Conservation (phyloP, 2,888 invertebrate species). For the Seira sanloemensis region DNA sequence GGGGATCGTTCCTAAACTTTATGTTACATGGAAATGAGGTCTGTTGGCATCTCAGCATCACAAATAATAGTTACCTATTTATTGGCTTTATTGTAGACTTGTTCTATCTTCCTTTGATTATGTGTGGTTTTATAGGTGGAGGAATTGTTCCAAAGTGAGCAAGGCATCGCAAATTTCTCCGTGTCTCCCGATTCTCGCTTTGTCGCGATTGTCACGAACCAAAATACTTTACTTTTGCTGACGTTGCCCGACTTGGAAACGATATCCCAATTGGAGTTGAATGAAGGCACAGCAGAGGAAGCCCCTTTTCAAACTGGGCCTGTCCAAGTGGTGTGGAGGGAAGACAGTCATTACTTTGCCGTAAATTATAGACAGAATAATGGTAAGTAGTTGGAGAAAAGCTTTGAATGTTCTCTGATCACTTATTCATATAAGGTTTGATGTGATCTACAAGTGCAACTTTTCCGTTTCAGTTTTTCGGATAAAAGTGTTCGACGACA, state of each 20-base stretch:
- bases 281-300: slow-evolving; percentile 2
- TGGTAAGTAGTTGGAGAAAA: too few species aligned
- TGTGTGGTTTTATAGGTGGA: slow-evolving; percentile 61
- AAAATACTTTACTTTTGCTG: slow-evolving; percentile 62
- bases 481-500: slow-evolving; percentile 69
- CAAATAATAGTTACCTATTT: too few species aligned
- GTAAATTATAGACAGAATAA: slow-evolving; percentile 53
- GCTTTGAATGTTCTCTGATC: too few species aligned
- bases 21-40: slow-evolving; percentile 38
- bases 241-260: slow-evolving; percentile 69
- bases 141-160: slow-evolving; percentile 70
- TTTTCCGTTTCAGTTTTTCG: slow-evolving; percentile 24
- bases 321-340: slow-evolving; percentile 61
- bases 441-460: too few species aligned
- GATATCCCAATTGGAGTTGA: slow-evolving; percentile 52
- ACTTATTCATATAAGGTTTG: too few species aligned
- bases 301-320: neutral
- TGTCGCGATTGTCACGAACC: slow-evolving; percentile 65
- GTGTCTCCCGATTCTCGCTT: slow-evolving; percentile 70
- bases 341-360: slow-evolving; percentile 70
- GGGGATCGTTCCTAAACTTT: slow-evolving; percentile 60
- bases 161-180: slow-evolving; percentile 68
- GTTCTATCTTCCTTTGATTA: slow-evolving; percentile 6
- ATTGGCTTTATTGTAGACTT: too few species aligned
- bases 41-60: too few species aligned